Evolutionary conservation across 2,113 vertebrate species (phyloP).

Genomic region (Gila orcuttii): DNA sequence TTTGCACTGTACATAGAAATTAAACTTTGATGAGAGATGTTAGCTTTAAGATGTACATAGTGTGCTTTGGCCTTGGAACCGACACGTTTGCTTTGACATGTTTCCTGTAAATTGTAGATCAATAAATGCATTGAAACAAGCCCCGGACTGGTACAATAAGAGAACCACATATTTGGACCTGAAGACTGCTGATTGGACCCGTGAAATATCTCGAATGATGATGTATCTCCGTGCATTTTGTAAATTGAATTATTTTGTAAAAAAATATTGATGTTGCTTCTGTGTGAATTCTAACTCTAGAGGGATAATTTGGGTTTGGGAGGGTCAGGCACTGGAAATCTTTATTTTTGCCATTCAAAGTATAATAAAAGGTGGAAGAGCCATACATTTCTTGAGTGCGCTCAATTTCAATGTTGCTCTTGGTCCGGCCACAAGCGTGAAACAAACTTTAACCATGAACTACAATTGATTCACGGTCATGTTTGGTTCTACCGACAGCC

Average conservation of each 20-base stretch:
- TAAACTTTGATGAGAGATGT: slow-evolving; percentile 72
- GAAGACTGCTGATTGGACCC: slow-evolving; percentile 53
- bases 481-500: not conserved
- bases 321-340: slow-evolving; percentile 52
- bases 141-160: slow-evolving; percentile 62
- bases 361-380: slow-evolving; percentile 58
- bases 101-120: slow-evolving; percentile 79
- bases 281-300: slow-evolving; percentile 46
- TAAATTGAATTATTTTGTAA: slow-evolving; percentile 76
- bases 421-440: not conserved
- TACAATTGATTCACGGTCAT: not conserved
- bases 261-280: slow-evolving; percentile 61
- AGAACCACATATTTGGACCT: slow-evolving; percentile 54
- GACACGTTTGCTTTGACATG: slow-evolving; percentile 71
- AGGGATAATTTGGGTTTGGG: slow-evolving; percentile 24
- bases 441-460: not conserved
- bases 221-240: slow-evolving; percentile 76
- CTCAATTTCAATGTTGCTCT: slow-evolving; percentile 25
- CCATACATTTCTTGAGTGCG: slow-evolving; percentile 31
- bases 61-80: slow-evolving; percentile 71
- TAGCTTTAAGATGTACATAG: slow-evolving; percentile 77
- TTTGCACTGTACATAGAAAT: slow-evolving; percentile 90
- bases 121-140: slow-evolving; percentile 74
- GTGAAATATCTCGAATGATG: slow-evolving; percentile 56
- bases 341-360: slow-evolving; percentile 62